Evolutionary conservation across 2,797 vertebrate genomes (phyloP).

Genomic region (Amphiprion clarkii): DNA sequence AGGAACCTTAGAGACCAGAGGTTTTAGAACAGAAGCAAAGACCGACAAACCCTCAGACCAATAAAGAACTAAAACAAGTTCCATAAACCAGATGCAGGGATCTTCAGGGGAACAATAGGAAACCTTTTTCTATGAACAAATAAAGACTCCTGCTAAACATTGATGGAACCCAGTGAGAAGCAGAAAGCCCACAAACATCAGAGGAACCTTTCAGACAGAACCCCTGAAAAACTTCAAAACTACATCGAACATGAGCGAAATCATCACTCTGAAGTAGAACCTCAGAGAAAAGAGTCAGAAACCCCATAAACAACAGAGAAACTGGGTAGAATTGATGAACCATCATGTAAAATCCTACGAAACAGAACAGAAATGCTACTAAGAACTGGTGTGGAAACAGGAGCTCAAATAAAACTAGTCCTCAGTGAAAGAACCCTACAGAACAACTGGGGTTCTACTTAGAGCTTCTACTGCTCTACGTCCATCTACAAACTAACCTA

Average conservation of each 20-base stretch:
- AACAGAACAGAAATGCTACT: background rate
- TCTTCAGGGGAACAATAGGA: background rate
- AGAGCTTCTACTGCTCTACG: background rate
- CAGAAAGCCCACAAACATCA: too few relatives aligned
- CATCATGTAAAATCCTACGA: background rate
- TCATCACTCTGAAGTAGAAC: background rate
- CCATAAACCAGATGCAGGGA: background rate
- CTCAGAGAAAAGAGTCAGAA: background rate
- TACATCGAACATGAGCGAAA: background rate
- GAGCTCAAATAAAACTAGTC: background rate
- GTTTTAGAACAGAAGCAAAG: background rate
- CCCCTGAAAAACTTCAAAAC: background rate
- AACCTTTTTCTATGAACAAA: background rate
- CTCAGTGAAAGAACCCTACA: background rate
- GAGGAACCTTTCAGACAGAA: background rate
- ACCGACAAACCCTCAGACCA: background rate
- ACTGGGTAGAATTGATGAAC: background rate
- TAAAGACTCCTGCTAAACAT: too few relatives aligned
- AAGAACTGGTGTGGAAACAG: background rate
- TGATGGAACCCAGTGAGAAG: background rate
- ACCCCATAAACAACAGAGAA: background rate
- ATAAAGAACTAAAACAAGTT: background rate
- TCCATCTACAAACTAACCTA: conserved; percentile 29
- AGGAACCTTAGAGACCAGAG: background rate
- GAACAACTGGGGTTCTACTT: background rate